A percentile compares a stretch with the other conserved stretches of the same genome.
These are phyloP conservation scores for Smittia aterrima DNA, from an alignment of 2,888 invertebrate genomes.

Conservation along the genomic window DNA sequence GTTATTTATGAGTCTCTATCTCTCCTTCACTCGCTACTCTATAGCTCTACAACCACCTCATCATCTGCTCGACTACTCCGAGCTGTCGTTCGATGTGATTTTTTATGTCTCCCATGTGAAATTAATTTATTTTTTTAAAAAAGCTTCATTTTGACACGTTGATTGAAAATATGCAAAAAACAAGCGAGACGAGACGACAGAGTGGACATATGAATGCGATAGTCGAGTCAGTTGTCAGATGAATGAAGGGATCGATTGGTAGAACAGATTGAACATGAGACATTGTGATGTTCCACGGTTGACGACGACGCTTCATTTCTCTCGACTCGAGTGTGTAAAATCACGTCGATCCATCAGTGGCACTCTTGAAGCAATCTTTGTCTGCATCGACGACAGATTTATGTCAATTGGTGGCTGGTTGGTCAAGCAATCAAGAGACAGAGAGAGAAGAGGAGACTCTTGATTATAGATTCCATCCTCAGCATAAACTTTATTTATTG, in stretches of 20 bases:
- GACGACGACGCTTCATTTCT: background rate
- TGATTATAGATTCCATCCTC: background rate
- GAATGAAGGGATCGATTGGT: background rate
- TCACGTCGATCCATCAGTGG: slow-evolving; percentile 20
- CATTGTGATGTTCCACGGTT: background rate
- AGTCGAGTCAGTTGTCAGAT: background rate
- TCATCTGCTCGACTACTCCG: background rate
- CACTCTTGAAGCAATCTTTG: background rate
- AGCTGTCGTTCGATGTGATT: background rate
- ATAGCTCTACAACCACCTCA: background rate
- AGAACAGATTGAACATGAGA: slow-evolving; percentile 2
- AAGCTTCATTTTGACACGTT: slow-evolving; percentile 5
- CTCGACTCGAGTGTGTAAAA: background rate
- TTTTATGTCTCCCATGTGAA: slow-evolving; percentile 14
- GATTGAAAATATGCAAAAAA: slow-evolving; percentile 16
- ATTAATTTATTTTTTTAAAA: slow-evolving; percentile 14
- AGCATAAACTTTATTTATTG: slow-evolving; percentile 27
- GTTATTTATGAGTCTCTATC: slow-evolving; percentile 27
- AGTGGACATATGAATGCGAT: background rate
- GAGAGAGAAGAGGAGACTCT: background rate
- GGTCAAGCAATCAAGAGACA: background rate
- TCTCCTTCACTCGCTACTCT: background rate
- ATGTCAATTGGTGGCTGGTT: background rate
- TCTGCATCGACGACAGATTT: slow-evolving; percentile 9
- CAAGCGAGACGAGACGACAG: background rate